Percentiles rank a stretch among this genome's conserved stretches.
These are phyloP conservation scores for Diabrotica virgifera DNA, from an alignment of 1,140 invertebrate species.

Conservation along the genomic window DNA sequence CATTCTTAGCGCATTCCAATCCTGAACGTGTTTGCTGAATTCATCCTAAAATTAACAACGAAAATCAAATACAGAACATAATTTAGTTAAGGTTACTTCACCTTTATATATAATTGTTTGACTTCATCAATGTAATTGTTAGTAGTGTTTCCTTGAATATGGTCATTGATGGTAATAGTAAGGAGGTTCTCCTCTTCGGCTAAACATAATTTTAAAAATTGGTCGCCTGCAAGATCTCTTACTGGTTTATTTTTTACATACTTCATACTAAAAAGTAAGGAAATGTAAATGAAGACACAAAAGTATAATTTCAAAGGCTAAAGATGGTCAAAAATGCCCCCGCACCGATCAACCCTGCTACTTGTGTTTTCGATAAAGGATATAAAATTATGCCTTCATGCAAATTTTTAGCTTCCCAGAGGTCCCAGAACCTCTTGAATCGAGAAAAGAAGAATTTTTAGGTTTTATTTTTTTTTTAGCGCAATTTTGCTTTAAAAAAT, in stretches of 20 bases:
- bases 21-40: slow-evolving; percentile 92
- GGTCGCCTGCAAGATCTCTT: slow-evolving; percentile 81
- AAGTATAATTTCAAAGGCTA: background rate
- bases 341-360: background rate
- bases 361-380: no score
- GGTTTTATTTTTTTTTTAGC: no score
- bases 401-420: no score
- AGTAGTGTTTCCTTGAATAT: slow-evolving; percentile 74
- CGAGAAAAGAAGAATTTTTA: no score
- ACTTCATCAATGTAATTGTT: slow-evolving; percentile 86
- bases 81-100: background rate
- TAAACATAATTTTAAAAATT: slow-evolving; percentile 81
- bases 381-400: no score
- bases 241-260: slow-evolving; percentile 96
- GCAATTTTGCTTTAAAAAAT: no score
- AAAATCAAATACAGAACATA: background rate
- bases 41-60: slow-evolving; percentile 71
- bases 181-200: slow-evolving; percentile 87
- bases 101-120: slow-evolving; percentile 75
- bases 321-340: background rate
- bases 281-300: slow-evolving; percentile 1
- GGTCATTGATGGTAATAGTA: slow-evolving; percentile 68
- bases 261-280: slow-evolving; percentile 68
- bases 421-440: no score
- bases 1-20: slow-evolving; percentile 90